Evolutionary conservation across 2,113 vertebrate genomes (phyloP).

Genomic region (Sprattus sprattus): DNA sequence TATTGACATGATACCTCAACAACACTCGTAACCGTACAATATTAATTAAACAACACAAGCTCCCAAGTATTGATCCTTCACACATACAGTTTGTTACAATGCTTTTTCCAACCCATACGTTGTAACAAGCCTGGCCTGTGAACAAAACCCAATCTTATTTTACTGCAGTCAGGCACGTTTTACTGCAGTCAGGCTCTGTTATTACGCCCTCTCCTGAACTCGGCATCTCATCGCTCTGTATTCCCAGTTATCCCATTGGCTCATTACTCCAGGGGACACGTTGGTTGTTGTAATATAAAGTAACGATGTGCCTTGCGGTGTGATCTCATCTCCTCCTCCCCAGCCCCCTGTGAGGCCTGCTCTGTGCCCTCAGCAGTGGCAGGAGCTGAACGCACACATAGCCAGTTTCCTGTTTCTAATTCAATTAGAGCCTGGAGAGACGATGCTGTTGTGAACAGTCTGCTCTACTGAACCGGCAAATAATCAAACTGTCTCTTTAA

Average conservation of each 20-base stretch:
- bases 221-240: background rate
- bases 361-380: background rate
- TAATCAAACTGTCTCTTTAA: slow-evolving; percentile 39
- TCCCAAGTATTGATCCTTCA: background rate
- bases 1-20: background rate
- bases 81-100: background rate
- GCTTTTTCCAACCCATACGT: background rate
- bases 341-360: background rate
- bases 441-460: slow-evolving; percentile 38
- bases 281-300: background rate
- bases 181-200: too few relatives aligned
- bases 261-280: background rate
- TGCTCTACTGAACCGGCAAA: slow-evolving; percentile 49
- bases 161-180: background rate
- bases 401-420: slow-evolving; percentile 37
- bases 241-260: background rate
- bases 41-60: background rate
- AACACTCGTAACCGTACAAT: background rate
- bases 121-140: background rate
- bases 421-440: slow-evolving; percentile 38
- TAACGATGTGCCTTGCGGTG: background rate
- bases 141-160: background rate
- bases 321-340: background rate
- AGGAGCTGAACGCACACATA: background rate
- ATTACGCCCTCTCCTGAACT: background rate